Conservation (phyloP, 2,797 vertebrate species). For the Diplodus puntazzo region DNA sequence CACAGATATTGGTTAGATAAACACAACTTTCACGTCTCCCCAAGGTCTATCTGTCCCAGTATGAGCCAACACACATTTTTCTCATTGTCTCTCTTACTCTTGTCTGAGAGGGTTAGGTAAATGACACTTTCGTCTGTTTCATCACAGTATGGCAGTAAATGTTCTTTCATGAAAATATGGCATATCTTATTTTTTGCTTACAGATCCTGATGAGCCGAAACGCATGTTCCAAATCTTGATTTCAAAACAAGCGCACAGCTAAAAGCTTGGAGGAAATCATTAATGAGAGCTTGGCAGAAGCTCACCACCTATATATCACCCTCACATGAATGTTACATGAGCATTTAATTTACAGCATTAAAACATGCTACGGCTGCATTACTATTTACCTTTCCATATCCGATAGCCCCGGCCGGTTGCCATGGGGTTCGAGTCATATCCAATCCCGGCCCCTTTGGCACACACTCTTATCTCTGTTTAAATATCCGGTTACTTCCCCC, state of each 20-base stretch:
- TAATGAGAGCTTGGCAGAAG: conserved; percentile 75
- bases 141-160: conserved; percentile 18
- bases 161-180: conserved; percentile 50
- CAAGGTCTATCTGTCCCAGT: background rate
- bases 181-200: conserved; percentile 66
- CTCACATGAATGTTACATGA: conserved; percentile 75
- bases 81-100: conserved; percentile 16
- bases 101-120: conserved; percentile 18
- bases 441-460: conserved; percentile 83
- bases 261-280: conserved; percentile 69
- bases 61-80: conserved; percentile 20
- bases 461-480: conserved; percentile 87
- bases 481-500: conserved; percentile 86
- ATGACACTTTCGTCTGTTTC: conserved; percentile 39
- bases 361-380: conserved; percentile 79
- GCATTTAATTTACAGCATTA: conserved; percentile 82
- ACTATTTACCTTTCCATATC: conserved; percentile 85
- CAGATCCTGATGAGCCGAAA: conserved; percentile 64
- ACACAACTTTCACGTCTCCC: conserved; percentile 29
- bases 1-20: conserved; percentile 38
- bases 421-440: conserved; percentile 80
- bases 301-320: conserved; percentile 63
- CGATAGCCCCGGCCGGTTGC: conserved; percentile 77
- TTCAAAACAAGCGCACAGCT: conserved; percentile 64
- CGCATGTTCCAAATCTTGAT: conserved; percentile 66